phyloP scores from a whole-genome alignment of 2,797 vertebrate genomes.

The Gila robusta region DNA sequence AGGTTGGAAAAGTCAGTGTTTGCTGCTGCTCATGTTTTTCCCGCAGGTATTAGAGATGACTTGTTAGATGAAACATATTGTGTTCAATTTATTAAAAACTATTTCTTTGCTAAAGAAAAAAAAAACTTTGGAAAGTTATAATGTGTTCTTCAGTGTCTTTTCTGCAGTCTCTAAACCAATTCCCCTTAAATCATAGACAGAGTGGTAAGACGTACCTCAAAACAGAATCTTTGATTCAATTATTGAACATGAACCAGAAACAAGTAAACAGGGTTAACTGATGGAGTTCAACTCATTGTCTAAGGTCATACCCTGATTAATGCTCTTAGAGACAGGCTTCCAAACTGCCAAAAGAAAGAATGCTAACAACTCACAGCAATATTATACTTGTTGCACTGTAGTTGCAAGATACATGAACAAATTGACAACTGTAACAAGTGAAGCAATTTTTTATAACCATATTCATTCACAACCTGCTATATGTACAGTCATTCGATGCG shows the following conservation, averaged over 20 bases:
- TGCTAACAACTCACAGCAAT: neutral
- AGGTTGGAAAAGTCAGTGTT: slow-evolving; percentile 11
- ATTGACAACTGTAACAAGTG: neutral
- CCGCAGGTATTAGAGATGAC: neutral
- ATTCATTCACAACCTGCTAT: slow-evolving; percentile 59
- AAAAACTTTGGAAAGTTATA: slow-evolving; percentile 5
- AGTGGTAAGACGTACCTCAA: slow-evolving; percentile 56
- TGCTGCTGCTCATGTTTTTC: neutral
- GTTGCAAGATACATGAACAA: neutral
- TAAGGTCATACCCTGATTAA: slow-evolving; percentile 41
- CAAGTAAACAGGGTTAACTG: slow-evolving; percentile 51
- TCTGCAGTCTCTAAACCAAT: slow-evolving; percentile 26
- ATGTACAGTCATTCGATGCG: slow-evolving; percentile 27
- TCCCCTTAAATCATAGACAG: slow-evolving; percentile 65
- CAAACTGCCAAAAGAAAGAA: neutral
- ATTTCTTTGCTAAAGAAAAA: neutral
- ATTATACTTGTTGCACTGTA: slow-evolving; percentile 19
- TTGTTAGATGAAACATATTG: neutral
- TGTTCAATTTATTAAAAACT: neutral
- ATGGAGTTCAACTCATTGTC: slow-evolving; percentile 60
- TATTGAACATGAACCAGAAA: slow-evolving; percentile 61
- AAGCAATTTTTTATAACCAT: slow-evolving; percentile 54
- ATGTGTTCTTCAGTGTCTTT: neutral
- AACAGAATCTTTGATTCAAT: slow-evolving; percentile 58
- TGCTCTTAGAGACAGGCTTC: slow-evolving; percentile 8